Conservation (phyloP, 2,888 invertebrate species). For the Meteorus cinctellus region DNA sequence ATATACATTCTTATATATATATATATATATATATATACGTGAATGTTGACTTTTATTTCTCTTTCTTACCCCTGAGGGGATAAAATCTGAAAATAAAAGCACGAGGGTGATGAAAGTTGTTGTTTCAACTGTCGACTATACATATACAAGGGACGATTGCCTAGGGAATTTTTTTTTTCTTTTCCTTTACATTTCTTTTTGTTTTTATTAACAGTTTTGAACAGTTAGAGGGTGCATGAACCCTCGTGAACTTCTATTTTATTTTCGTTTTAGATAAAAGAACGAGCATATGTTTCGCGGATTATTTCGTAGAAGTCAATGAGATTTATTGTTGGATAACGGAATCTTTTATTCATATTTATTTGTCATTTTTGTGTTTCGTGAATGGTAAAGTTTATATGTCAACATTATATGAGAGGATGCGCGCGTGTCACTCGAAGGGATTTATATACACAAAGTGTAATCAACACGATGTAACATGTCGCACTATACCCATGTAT, state of each 20-base stretch:
- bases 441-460: background rate
- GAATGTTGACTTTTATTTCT: background rate
- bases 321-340: background rate
- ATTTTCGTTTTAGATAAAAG: background rate
- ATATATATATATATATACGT: too few relatives aligned
- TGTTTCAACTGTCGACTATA: background rate
- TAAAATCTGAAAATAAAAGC: background rate
- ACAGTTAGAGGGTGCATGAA: background rate
- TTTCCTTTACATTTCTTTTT: background rate
- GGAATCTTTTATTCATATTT: background rate
- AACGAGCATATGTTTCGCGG: background rate
- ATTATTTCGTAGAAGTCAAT: background rate
- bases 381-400: background rate
- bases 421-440: background rate
- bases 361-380: background rate
- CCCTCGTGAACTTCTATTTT: background rate
- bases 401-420: background rate
- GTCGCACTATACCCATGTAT: background rate
- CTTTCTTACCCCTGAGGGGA: background rate
- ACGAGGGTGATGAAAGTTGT: background rate
- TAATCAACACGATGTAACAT: constrained; percentile 24
- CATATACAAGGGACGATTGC: background rate
- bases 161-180: background rate
- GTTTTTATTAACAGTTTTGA: constrained; percentile 4
- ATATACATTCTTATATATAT: too few relatives aligned